phyloP scores from a whole-genome alignment of 2,113 vertebrate species.

The Sclerurus mexicanus region DNA sequence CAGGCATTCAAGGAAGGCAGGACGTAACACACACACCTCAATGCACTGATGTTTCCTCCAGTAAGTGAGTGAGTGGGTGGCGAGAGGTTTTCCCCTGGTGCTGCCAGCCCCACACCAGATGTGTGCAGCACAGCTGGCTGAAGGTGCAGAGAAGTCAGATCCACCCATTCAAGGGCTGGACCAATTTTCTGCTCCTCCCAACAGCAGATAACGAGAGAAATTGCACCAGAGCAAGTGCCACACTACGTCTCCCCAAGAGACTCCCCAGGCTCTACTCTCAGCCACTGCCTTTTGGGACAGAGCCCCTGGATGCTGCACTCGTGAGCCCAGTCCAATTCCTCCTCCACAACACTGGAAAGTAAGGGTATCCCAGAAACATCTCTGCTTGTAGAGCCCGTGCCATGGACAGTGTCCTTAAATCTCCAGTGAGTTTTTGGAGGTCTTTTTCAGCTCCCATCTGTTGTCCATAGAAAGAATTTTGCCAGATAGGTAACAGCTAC shows the following conservation, averaged over 20 bases:
- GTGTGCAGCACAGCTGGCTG: not conserved
- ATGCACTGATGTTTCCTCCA: rapidly evolving
- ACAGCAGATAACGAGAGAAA: not conserved
- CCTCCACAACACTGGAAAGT: rapidly evolving
- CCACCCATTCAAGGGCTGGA: not conserved
- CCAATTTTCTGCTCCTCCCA: not conserved
- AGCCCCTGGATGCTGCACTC: not conserved
- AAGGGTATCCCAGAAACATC: not conserved
- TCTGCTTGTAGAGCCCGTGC: not conserved
- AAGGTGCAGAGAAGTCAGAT: not conserved
- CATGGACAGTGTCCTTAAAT: not conserved
- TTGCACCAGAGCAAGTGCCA: not conserved
- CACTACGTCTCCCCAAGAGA: not conserved
- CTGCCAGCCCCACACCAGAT: not conserved
- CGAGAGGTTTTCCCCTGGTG: not conserved
- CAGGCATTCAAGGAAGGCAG: not conserved
- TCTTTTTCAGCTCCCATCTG: not conserved
- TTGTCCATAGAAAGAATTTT: not conserved
- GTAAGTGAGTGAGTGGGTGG: rapidly evolving
- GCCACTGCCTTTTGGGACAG: not conserved
- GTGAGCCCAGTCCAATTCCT: not conserved
- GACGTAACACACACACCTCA: not conserved
- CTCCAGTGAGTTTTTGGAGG: not conserved
- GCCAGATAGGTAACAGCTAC: not conserved
- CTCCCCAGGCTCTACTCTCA: not conserved